phyloP scores from a whole-genome alignment of 2,888 invertebrate genomes.

The Liposcelis brunnea region DNA sequence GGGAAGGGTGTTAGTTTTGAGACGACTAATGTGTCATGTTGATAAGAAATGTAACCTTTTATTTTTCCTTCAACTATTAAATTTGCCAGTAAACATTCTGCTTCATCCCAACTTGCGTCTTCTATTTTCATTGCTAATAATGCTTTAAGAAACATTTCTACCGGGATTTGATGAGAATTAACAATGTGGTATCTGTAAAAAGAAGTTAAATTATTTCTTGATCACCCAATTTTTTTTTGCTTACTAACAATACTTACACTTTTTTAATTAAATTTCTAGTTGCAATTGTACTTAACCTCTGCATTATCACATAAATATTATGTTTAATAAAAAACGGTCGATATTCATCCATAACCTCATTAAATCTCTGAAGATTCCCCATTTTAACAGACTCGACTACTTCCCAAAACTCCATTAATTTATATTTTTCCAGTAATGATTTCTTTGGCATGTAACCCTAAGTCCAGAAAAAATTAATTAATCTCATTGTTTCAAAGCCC shows the following conservation, averaged over 20 bases:
- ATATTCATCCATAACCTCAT: conserved; percentile 66
- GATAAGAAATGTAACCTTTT: conserved; percentile 94
- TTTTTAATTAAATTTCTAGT: conserved; percentile 92
- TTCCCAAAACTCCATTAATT: conserved; percentile 78
- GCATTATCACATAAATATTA: conserved; percentile 94
- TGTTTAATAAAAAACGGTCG: conserved; percentile 87
- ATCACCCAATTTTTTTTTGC: neutral
- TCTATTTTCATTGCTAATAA: conserved; percentile 62
- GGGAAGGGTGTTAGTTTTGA: conserved; percentile 97
- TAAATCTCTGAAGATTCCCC: conserved; percentile 72
- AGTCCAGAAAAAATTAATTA: neutral
- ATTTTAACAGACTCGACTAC: conserved; percentile 74
- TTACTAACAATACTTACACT: conserved; percentile 35
- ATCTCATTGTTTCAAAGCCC: too few relatives aligned
- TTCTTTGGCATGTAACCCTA: conserved; percentile 82
- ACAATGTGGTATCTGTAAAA: conserved; percentile 39
- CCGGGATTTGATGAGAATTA: conserved; percentile 74
- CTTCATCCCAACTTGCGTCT: conserved; percentile 84
- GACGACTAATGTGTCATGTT: conserved; percentile 91
- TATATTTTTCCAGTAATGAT: conserved; percentile 68
- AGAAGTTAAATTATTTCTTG: neutral
- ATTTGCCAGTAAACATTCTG: conserved; percentile 91
- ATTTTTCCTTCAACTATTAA: conserved; percentile 93
- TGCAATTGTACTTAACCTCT: conserved; percentile 87
- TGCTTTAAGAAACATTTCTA: conserved; percentile 66